phyloP scores from a whole-genome alignment of 2,888 invertebrate species.

The Chrysolina haemoptera region DNA sequence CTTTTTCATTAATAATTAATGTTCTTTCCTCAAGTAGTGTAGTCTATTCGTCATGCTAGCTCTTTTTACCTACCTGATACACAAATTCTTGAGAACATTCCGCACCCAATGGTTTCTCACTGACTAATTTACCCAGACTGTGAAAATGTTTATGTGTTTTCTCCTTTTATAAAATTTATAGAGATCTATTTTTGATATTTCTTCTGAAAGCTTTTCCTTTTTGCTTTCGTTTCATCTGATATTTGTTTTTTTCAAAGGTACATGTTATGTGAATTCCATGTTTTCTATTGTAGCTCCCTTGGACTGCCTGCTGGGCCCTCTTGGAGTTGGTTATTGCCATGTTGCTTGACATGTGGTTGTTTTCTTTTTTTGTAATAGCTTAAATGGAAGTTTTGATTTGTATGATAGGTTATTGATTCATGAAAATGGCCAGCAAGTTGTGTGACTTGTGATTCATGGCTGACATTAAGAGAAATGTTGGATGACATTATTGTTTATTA shows the following conservation, averaged over 20 bases:
- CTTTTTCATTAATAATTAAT: no score
- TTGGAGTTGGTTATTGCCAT: conserved; percentile 42
- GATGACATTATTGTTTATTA: neutral
- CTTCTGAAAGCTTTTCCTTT: neutral
- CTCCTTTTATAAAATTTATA: conserved; percentile 36
- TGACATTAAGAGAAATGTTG: neutral
- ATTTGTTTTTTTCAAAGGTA: conserved; percentile 30
- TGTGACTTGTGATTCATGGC: neutral
- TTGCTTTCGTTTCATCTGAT: conserved; percentile 15
- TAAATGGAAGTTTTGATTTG: conserved; percentile 4
- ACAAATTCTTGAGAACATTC: conserved; percentile 38
- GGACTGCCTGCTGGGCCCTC: conserved; percentile 5
- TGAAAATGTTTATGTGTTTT: conserved; percentile 26
- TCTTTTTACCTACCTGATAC: conserved; percentile 26
- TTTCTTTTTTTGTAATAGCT: conserved; percentile 26
- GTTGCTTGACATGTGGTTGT: conserved; percentile 35
- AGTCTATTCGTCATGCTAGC: no score
- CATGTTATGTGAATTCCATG: conserved; percentile 52
- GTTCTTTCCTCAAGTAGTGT: no score
- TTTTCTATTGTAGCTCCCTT: conserved; percentile 42
- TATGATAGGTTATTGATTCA: neutral
- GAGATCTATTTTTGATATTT: neutral
- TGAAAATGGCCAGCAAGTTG: neutral
- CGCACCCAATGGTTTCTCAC: conserved; percentile 20
- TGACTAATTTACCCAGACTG: conserved; percentile 25